phyloP scores from a whole-genome alignment of 2,113 vertebrate genomes.

The Ornithorhynchus anatinus region DNA sequence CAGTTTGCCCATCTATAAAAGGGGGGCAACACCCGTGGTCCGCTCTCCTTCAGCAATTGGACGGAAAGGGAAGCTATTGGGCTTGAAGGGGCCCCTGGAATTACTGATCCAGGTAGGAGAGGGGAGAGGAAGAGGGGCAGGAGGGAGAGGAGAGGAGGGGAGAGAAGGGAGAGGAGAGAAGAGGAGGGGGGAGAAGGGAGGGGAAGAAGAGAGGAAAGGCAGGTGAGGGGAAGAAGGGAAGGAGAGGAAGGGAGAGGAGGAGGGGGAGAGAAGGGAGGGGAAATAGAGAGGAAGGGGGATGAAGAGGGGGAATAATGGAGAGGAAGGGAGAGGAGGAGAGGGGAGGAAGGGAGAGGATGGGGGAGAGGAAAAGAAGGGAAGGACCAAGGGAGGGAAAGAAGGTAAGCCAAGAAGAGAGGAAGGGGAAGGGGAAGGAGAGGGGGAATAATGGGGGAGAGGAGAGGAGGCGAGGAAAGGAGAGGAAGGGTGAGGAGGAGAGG shows the following conservation, averaged over 20 bases:
- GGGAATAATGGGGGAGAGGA: not conserved
- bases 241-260: too few species aligned
- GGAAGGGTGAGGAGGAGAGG: not conserved
- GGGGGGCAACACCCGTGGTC: too few species aligned
- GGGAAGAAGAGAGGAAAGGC: too few species aligned
- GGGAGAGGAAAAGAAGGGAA: not conserved
- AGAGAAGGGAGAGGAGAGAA: not conserved
- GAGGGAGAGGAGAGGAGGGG: not conserved
- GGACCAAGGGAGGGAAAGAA: not conserved
- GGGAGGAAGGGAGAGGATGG: not conserved
- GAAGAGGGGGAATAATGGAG: too few species aligned
- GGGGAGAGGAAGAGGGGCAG: too few species aligned
- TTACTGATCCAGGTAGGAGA: not conserved
- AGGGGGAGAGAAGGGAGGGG: too few species aligned
- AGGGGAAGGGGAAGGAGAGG: not conserved
- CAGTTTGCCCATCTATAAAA: too few species aligned
- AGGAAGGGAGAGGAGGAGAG: too few species aligned
- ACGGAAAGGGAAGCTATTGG: not conserved
- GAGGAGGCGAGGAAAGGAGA: not conserved
- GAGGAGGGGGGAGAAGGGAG: not conserved
- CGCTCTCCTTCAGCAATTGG: accelerated
- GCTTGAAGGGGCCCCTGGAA: accelerated
- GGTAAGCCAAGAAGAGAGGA: too few species aligned
- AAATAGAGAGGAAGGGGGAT: too few species aligned
- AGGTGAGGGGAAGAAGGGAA: too few species aligned